Evolutionary conservation across 2,888 invertebrate genomes (phyloP).

Genomic region (Cosmia trapezina): DNA sequence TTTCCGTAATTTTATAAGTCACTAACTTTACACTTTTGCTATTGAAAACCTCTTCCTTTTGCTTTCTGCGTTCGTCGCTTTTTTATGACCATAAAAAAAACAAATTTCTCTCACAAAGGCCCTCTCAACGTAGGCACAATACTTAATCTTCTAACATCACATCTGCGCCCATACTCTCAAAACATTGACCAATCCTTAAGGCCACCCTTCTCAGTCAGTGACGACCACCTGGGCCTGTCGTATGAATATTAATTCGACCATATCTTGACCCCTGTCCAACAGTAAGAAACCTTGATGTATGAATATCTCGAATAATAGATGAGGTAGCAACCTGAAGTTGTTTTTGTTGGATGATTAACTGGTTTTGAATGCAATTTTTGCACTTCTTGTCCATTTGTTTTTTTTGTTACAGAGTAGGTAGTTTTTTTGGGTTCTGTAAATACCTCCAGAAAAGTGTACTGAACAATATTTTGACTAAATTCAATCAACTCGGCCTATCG

Average conservation of each 20-base stretch:
- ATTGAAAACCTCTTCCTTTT: background rate
- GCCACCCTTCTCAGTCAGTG: constrained; percentile 89
- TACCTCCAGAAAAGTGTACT: too few relatives aligned
- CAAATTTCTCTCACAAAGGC: constrained; percentile 58
- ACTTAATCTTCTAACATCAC: constrained; percentile 4
- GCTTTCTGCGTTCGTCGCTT: background rate
- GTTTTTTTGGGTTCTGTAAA: background rate
- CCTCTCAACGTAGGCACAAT: constrained; percentile 66
- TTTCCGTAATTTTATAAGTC: background rate
- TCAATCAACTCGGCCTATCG: background rate
- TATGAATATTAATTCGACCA: constrained; percentile 91
- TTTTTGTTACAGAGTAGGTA: background rate
- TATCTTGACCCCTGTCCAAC: constrained; percentile 88
- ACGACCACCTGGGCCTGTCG: constrained; percentile 89
- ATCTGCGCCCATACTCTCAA: constrained; percentile 66
- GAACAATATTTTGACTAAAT: background rate
- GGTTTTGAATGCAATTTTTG: background rate
- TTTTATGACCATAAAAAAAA: background rate
- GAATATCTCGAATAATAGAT: constrained; percentile 87
- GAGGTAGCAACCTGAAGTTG: constrained; percentile 54
- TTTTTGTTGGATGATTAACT: constrained; percentile 57
- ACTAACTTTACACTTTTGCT: background rate
- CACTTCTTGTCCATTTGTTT: background rate
- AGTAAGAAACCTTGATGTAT: constrained; percentile 86
- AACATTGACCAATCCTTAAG: constrained; percentile 84